Evolutionary conservation across 2,797 vertebrate species (phyloP).

Genomic region (Hemitrygon akajei): DNA sequence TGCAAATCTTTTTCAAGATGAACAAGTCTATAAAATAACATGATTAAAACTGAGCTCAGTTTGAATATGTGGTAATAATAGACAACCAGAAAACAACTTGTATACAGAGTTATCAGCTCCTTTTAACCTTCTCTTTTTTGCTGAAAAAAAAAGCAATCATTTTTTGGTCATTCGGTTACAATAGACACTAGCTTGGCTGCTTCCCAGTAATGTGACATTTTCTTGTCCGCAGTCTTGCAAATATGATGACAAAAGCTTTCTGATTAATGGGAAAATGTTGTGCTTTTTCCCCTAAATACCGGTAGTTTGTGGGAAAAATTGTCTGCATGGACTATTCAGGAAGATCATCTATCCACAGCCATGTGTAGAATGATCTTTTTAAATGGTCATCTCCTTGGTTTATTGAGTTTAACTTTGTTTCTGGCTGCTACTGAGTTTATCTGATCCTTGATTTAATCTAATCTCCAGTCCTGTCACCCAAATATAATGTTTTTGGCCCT

Average conservation of each 20-base stretch:
- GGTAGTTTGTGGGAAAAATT: background rate
- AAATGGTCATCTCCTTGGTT: background rate
- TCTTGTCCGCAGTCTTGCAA: background rate
- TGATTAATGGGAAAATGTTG: background rate
- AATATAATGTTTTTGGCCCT: background rate
- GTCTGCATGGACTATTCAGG: background rate
- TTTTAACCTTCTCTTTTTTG: background rate
- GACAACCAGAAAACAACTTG: background rate
- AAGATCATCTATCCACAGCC: too few relatives aligned
- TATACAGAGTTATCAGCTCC: background rate
- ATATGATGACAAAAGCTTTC: background rate
- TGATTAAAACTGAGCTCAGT: background rate
- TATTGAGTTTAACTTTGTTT: background rate
- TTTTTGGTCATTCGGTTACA: background rate
- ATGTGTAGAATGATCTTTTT: background rate
- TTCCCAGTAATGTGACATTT: background rate
- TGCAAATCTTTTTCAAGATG: background rate
- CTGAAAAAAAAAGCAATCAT: slow-evolving; percentile 6
- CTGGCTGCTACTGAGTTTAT: background rate
- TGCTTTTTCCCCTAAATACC: background rate
- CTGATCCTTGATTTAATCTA: background rate
- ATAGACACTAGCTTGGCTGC: background rate
- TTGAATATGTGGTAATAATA: background rate
- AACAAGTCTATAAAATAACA: background rate
- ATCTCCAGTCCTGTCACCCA: background rate